A percentile compares a stretch with the other conserved stretches of the same genome.
Conservation (phyloP, 2,113 vertebrate genomes). For the Cardinalis cardinalis region DNA sequence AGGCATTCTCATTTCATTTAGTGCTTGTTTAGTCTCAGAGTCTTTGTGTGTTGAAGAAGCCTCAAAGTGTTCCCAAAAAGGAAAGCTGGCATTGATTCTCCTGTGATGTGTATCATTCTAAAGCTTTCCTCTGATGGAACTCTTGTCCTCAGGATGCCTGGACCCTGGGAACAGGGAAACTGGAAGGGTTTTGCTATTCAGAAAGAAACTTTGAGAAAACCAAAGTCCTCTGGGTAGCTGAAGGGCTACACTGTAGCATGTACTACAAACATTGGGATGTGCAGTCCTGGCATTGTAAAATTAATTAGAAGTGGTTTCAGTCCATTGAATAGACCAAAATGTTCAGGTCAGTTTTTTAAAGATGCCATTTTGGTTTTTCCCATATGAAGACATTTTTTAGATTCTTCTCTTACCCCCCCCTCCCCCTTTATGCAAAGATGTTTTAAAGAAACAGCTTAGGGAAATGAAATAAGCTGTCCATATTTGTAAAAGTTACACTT, state of each 20-base stretch:
- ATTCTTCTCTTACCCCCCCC: neutral
- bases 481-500: slow-evolving; percentile 60
- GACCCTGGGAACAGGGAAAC: neutral
- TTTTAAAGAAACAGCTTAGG: neutral
- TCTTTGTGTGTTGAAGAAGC: neutral
- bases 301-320: neutral
- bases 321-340: neutral
- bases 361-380: neutral
- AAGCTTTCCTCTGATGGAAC: neutral
- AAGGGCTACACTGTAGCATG: neutral
- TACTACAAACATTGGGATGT: neutral
- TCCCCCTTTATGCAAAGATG: neutral
- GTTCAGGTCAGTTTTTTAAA: neutral
- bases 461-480: slow-evolving; percentile 53
- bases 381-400: neutral
- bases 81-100: neutral
- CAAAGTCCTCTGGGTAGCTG: neutral
- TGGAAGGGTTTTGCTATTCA: neutral
- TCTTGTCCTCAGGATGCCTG: neutral
- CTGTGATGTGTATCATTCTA: neutral
- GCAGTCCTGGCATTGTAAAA: neutral
- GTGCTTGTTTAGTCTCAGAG: neutral
- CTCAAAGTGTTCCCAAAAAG: neutral
- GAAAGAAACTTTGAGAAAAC: neutral
- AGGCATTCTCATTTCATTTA: neutral